phyloP scores from a whole-genome alignment of 2,888 invertebrate species.

The Campoplex capitator region DNA sequence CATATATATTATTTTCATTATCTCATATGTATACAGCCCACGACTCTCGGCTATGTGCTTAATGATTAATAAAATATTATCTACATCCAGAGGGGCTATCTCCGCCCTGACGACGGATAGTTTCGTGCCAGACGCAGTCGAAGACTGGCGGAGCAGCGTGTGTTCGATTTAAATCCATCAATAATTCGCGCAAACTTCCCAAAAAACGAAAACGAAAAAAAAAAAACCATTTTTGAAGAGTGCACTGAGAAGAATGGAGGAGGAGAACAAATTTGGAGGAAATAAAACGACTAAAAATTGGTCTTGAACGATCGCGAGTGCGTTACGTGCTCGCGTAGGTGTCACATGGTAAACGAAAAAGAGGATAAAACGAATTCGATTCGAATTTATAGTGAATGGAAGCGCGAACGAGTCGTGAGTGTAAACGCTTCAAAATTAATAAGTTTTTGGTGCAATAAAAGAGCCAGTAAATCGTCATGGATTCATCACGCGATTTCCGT shows the following conservation, averaged over 20 bases:
- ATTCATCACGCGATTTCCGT: background rate
- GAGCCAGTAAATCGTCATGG: background rate
- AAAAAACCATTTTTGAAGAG: background rate
- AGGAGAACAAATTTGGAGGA: background rate
- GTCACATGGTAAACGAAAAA: background rate
- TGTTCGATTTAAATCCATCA: constrained; percentile 37
- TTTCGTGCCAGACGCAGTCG: constrained; percentile 77
- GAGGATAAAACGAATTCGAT: background rate
- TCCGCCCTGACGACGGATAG: constrained; percentile 78
- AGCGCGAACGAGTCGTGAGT: constrained; percentile 4
- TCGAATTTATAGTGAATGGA: constrained; percentile 20
- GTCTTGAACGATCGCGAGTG: background rate
- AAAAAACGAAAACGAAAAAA: background rate
- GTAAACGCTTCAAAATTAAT: background rate
- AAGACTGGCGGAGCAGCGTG: constrained; percentile 66
- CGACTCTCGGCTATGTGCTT: constrained; percentile 78
- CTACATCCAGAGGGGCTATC: constrained; percentile 76
- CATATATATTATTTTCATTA: constrained; percentile 81
- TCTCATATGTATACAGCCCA: constrained; percentile 76
- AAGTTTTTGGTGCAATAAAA: background rate
- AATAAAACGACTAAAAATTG: background rate
- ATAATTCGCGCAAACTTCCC: background rate
- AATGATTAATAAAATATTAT: constrained; percentile 83
- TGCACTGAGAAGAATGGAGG: background rate
- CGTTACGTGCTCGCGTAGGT: background rate